Conservation (phyloP, 1,140 invertebrate genomes). For the Danaus plexippus region DNA sequence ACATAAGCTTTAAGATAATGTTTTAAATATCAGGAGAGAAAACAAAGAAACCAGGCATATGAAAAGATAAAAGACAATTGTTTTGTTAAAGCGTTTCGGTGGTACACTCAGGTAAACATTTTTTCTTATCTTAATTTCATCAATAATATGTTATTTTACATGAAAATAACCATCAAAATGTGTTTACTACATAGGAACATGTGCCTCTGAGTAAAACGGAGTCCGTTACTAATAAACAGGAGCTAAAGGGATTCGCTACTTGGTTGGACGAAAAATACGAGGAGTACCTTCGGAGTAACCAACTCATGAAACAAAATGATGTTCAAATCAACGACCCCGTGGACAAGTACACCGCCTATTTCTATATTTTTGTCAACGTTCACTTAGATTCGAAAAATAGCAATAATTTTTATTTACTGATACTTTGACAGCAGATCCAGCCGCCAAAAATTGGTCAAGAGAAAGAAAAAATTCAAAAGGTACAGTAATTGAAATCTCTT, state of each 20-base stretch:
- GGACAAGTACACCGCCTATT: too few species aligned
- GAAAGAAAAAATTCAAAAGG: conserved; percentile 30
- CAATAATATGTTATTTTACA: too few species aligned
- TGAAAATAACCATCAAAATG: too few species aligned
- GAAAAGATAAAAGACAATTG: conserved; percentile 37
- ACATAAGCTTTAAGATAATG: too few species aligned
- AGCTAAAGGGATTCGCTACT: conserved; percentile 32
- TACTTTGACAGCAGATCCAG: too few species aligned
- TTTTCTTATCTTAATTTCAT: neutral
- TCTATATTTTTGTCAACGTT: too few species aligned
- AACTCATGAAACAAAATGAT: neutral
- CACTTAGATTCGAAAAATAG: too few species aligned
- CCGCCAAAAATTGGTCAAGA: conserved; percentile 10
- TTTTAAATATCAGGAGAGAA: too few species aligned
- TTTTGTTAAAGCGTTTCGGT: conserved; percentile 53
- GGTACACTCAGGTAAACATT: conserved; percentile 51
- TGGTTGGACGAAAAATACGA: conserved; percentile 54
- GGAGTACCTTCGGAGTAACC: conserved; percentile 30
- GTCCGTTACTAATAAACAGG: conserved; percentile 12
- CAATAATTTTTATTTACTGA: too few species aligned
- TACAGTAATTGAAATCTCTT: neutral
- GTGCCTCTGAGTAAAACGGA: conserved; percentile 4
- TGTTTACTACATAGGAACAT: conserved; percentile 21
- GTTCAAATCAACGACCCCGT: too few species aligned
- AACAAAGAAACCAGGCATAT: conserved; percentile 14